These are phyloP conservation scores for Chaenogobius annularis DNA, from an alignment of 2,113 vertebrate genomes.

Conservation along the genomic window DNA sequence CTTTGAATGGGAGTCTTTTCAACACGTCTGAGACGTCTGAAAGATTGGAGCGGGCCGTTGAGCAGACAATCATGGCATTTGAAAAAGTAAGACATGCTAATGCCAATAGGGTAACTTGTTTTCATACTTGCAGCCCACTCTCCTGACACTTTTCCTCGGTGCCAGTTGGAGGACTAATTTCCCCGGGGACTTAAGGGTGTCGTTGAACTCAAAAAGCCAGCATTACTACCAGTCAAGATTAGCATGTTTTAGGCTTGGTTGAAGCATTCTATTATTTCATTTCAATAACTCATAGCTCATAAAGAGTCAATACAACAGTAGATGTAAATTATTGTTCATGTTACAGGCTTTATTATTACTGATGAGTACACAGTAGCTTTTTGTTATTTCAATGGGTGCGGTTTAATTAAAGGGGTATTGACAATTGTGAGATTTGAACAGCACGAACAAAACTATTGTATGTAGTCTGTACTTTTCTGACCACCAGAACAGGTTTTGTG, in stretches of 20 bases:
- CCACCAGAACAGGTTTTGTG: constrained; percentile 34
- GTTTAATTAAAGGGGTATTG: background rate
- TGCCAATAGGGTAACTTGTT: background rate
- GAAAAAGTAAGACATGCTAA: constrained; percentile 57
- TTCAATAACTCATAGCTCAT: background rate
- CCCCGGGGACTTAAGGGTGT: too few species aligned
- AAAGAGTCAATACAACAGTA: background rate
- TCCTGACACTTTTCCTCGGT: background rate
- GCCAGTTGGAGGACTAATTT: too few species aligned
- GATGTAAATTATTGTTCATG: background rate
- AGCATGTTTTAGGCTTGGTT: background rate
- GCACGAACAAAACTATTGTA: too few species aligned
- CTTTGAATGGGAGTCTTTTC: constrained; percentile 48
- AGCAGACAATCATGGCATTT: constrained; percentile 45
- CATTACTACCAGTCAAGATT: background rate
- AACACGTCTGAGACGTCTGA: constrained; percentile 35
- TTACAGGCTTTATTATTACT: background rate
- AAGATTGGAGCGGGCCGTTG: constrained; percentile 46
- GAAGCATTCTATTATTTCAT: background rate
- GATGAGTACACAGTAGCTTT: background rate
- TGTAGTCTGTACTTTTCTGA: too few species aligned
- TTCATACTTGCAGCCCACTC: background rate
- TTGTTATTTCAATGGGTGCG: constrained; percentile 22
- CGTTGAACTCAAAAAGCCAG: background rate
- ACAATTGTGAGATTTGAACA: constrained; percentile 42